phyloP scores from a whole-genome alignment of 2,888 invertebrate species.

The Thysanoteuthis rhombus region DNA sequence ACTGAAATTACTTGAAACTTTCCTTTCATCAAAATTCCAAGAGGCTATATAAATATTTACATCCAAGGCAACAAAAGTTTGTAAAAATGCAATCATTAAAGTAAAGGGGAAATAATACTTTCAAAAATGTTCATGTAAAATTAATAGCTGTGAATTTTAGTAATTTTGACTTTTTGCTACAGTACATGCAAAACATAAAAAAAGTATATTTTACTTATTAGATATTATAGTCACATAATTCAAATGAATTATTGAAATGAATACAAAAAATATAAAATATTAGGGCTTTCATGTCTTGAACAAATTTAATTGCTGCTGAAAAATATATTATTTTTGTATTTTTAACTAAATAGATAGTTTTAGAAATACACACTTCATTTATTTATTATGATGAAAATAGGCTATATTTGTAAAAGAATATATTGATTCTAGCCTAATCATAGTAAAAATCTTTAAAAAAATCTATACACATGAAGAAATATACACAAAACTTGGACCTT shows the following conservation, averaged over 20 bases:
- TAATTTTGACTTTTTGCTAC: not conserved
- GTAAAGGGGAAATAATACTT: not conserved
- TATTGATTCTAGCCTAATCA: not conserved
- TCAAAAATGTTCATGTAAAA: not conserved
- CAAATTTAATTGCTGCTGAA: not conserved
- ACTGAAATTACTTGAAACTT: no score
- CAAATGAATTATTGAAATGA: not conserved
- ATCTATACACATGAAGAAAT: not conserved
- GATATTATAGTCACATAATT: not conserved
- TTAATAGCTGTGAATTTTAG: not conserved
- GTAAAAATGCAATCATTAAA: no score
- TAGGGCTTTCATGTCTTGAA: not conserved
- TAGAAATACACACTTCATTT: no score
- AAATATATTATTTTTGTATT: not conserved
- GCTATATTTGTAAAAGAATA: not conserved
- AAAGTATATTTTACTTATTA: not conserved
- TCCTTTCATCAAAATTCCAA: no score
- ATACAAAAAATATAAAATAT: no score
- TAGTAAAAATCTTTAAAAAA: no score
- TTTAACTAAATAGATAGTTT: not conserved
- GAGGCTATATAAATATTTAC: no score
- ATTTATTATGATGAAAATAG: not conserved
- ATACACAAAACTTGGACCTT: not conserved
- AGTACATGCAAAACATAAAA: not conserved
- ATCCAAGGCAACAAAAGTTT: no score